Evolutionary conservation across 2,113 vertebrate genomes (phyloP), one percentile per base, ranked within the genome.

Genomic region (Dromas ardeola): DNA sequence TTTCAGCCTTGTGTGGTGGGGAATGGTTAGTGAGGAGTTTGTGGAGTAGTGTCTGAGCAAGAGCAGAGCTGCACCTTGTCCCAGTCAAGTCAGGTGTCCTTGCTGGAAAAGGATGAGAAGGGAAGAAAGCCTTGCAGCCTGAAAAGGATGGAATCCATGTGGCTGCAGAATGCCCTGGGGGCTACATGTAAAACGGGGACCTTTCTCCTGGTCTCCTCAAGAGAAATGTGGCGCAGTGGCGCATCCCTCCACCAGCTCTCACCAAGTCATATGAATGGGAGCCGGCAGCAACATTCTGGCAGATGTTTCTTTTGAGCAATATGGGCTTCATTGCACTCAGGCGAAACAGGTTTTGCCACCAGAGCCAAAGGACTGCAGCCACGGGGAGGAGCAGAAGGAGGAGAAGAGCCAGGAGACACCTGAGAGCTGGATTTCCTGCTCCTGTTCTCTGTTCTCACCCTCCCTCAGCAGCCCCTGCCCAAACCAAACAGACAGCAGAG

Each of bases 331-430:
- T 27, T 3, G 5, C 5, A 1, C 78, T 76, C 87, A 49, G 66
- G 84, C 84, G 61, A 70, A 96, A 90, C 66, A 82, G 81, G 61
- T 96, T 95, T 73, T 91, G 84, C 81, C 82, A 5, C 61, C 78
- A 73, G 85, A 95, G 96, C 95, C 96, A 94, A 96, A 93, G 71
- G 62, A 90, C 74, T 58, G 81, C 87, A 80, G 96, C 58, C 87
- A 73, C 1, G 10, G 74, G 96, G 96, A 96, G 96, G 96, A 94
- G 95, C 87, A 73, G 92, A 62, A 96, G 96, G 93, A 96, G 95
- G 96, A 96, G 85, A 62, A 96, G 95, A 58, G 53, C 10, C 81
- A 53, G 85, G 53, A 82, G 87, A 59, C 89, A 96, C 94, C 94
- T 93, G 94, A 69, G 89, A 87, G 61, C 56, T 94, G 90, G 15